Conservation (phyloP, 1,140 invertebrate species). For the Scaptomyza graminum region DNA sequence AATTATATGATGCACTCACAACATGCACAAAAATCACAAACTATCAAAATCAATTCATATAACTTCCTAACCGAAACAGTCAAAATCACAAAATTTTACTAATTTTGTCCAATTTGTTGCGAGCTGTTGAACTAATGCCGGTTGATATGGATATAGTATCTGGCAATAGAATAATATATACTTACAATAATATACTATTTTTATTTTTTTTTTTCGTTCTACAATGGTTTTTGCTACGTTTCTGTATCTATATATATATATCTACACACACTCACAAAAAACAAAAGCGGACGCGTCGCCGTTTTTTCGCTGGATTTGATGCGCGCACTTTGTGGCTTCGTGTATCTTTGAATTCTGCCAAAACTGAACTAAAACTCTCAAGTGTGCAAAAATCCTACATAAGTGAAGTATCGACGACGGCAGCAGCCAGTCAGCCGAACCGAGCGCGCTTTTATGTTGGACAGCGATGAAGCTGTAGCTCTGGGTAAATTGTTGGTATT, state of each 20-base stretch:
- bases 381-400: slow-evolving; percentile 78
- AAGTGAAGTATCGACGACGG: slow-evolving; percentile 62
- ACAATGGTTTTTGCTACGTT: slow-evolving; percentile 15
- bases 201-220: not conserved
- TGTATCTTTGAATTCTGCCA: slow-evolving; percentile 75
- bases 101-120: slow-evolving; percentile 54
- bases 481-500: slow-evolving; percentile 64
- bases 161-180: not conserved
- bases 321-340: slow-evolving; percentile 47
- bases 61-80: slow-evolving; percentile 21
- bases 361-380: slow-evolving; percentile 82
- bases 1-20: slow-evolving; percentile 41
- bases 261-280: slow-evolving; percentile 17
- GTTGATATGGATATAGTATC: not conserved
- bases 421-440: slow-evolving; percentile 22
- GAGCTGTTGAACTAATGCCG: slow-evolving; percentile 34
- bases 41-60: slow-evolving; percentile 53
- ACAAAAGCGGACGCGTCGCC: slow-evolving; percentile 8
- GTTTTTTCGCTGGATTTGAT: not conserved
- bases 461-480: slow-evolving; percentile 50
- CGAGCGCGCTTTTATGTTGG: slow-evolving; percentile 66
- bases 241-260: slow-evolving; percentile 50
- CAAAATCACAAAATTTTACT: slow-evolving; percentile 34
- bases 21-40: slow-evolving; percentile 54
- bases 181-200: too few species aligned